These are phyloP conservation scores for Corythaixoides concolor DNA, from an alignment of 2,113 vertebrate genomes.

Conservation along the genomic window DNA sequence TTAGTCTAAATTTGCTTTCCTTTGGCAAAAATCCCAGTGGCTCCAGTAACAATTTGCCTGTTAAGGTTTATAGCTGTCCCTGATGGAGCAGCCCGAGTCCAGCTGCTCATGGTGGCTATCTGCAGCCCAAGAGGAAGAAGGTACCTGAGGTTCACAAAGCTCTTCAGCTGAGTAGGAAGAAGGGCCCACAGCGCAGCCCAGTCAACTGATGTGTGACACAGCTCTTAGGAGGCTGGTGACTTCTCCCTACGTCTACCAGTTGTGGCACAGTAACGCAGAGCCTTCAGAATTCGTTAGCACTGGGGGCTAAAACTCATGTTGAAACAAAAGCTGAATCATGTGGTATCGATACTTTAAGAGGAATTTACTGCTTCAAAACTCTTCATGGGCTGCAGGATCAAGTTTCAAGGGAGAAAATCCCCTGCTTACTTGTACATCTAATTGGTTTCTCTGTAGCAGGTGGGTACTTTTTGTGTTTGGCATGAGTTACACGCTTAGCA, in stretches of 20 bases:
- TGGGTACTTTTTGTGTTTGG: background rate
- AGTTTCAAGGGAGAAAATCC: background rate
- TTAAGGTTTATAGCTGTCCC: background rate
- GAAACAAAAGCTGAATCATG: background rate
- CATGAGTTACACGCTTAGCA: background rate
- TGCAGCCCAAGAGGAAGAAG: background rate
- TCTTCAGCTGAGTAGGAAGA: background rate
- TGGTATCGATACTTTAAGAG: background rate
- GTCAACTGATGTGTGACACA: background rate
- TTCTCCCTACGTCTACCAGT: background rate
- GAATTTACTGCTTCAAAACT: background rate
- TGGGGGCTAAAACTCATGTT: background rate
- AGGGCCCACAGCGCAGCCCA: background rate
- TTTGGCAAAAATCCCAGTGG: background rate
- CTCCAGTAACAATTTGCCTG: background rate
- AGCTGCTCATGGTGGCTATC: background rate
- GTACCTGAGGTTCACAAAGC: rapidly evolving
- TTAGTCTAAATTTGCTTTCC: background rate
- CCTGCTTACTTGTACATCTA: background rate
- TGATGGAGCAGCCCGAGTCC: background rate
- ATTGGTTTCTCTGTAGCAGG: constrained; percentile 12
- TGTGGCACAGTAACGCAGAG: background rate
- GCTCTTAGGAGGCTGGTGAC: background rate
- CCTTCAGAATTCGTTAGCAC: background rate
- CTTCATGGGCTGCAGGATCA: background rate